Base-by-base conservation (phyloP, 2,797 vertebrate species). In the Ctenopoma kingsleyae region DNA sequence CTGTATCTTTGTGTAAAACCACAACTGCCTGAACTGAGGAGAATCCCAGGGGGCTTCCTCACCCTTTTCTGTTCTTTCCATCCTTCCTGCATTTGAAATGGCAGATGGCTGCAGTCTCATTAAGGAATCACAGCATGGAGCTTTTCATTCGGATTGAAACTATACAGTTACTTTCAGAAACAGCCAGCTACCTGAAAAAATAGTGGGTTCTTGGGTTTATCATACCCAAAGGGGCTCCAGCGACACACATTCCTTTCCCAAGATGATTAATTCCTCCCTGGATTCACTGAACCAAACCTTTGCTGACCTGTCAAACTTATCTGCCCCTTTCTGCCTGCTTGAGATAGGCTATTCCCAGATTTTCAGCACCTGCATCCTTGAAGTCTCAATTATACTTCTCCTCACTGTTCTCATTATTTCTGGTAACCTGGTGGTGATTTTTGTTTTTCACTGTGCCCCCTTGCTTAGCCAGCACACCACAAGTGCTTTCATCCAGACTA, bases 361-460 rank as follows among this genome's bases (percentile, higher is more conserved):
- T 73, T 93, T 97, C 81, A 91, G 94, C 86, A 95, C 97, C 90
- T 99, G 98, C 92, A 92, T 98, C 43, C 92, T 99, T 80, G 98
- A 99, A 94, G 95, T 96, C 48, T 90, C 96, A 0, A 82, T 98
- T 80, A 97, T 99, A 66, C 94, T 98, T 27, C 96, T 98, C 76
- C 95, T 99, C 52, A 97, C 96, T 41, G 92, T 96, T 78, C 95
- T 99, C 65, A 99, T 99, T 79, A 97, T 99, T 91, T 96, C 93
- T 0, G 98, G 98, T 20, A 99, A 99, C 90, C 87, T 99, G 65
- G 94, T 99, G 70, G 98, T 99, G 69, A 98, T 99, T 80, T 96
- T 97, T 78, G 98, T 99, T 53, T 99, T 99, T 92, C 98, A 99
- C 89, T 99, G 98, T 76, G 97, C 97, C n/a, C 98, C 98, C 46